A percentile compares a stretch with the other conserved stretches of the same genome.
Evolutionary conservation across 2,888 invertebrate species (phyloP).

Genomic region (Meganola albula): DNA sequence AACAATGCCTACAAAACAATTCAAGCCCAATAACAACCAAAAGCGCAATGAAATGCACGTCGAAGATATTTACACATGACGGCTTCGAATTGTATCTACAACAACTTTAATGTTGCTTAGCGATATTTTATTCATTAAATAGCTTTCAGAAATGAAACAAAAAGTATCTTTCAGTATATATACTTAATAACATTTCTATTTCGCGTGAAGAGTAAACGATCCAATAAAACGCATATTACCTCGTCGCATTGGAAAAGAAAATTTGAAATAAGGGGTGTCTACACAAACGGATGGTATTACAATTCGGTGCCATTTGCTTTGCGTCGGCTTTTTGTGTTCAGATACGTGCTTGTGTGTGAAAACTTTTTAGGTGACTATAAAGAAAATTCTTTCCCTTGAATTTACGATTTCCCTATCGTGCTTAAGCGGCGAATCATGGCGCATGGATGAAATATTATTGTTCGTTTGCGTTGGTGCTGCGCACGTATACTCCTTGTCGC

Average conservation of each 20-base stretch:
- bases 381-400: constrained; percentile 65
- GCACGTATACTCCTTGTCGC: constrained; percentile 38
- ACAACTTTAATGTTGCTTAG: too few species aligned
- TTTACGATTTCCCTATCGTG: constrained; percentile 72
- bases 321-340: constrained; percentile 49
- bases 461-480: constrained; percentile 41
- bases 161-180: too few species aligned
- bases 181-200: constrained; percentile 49
- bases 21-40: constrained; percentile 17
- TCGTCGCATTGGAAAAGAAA: constrained; percentile 58
- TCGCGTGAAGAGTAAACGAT: constrained; percentile 56
- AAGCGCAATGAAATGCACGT: constrained; percentile 20
- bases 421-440: constrained; percentile 69
- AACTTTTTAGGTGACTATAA: constrained; percentile 65
- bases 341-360: constrained; percentile 57
- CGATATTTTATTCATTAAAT: constrained; percentile 9
- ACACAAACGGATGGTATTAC: constrained; percentile 60
- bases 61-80: constrained; percentile 22
- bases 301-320: constrained; percentile 60
- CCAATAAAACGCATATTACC: constrained; percentile 65
- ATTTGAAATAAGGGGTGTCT: constrained; percentile 60
- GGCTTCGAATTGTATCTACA: too few species aligned
- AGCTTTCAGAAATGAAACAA: constrained; percentile 16
- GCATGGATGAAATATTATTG: constrained; percentile 63
- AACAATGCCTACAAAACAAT: constrained; percentile 20